These are phyloP conservation scores for Branchellion lobata DNA, from an alignment of 2,888 invertebrate species.

Conservation along the genomic window DNA sequence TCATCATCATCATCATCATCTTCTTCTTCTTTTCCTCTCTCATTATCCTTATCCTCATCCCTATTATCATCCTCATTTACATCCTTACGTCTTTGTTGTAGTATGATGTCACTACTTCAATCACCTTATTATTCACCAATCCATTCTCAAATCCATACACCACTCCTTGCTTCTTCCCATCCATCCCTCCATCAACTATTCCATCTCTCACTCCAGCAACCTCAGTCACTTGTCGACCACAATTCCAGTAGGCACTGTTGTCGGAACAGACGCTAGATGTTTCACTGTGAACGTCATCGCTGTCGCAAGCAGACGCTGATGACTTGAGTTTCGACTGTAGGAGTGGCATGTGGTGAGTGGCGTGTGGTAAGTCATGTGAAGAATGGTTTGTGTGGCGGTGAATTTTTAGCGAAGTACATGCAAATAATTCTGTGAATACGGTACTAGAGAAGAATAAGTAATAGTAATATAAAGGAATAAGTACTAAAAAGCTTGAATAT, in stretches of 20 bases:
- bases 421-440: no score
- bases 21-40: background rate
- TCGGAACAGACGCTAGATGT: constrained; percentile 94
- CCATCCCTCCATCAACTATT: no score
- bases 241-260: constrained; percentile 58
- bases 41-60: no score
- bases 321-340: constrained; percentile 18
- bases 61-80: no score
- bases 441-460: background rate
- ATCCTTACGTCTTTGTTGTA: background rate
- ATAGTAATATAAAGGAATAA: no score
- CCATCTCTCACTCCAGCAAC: constrained; percentile 50
- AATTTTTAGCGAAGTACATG: background rate
- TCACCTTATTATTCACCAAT: no score
- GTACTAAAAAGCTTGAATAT: no score
- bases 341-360: no score
- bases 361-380: no score
- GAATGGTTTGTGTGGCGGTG: background rate
- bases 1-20: no score
- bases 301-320: constrained; percentile 46
- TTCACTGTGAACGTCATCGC: constrained; percentile 68
- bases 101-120: background rate
- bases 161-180: background rate
- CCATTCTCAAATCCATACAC: no score
- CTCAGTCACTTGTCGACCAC: constrained; percentile 58